phyloP scores from a whole-genome alignment of 2,113 vertebrate genomes.

The Tursiops truncatus region DNA sequence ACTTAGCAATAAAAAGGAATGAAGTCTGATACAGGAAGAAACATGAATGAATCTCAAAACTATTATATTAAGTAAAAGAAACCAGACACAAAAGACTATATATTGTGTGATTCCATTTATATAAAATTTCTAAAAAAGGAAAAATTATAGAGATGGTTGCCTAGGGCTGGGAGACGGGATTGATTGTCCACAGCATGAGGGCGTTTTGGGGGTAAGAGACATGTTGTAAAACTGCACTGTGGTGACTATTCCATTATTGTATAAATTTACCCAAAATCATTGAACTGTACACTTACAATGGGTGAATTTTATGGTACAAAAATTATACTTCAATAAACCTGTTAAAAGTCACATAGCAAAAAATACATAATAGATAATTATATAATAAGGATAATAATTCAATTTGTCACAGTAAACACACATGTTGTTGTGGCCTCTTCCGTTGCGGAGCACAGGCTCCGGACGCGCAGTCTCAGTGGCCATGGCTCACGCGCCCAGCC shows the following conservation, averaged over 20 bases:
- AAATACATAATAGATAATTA: background rate
- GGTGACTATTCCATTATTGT: background rate
- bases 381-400: background rate
- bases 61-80: background rate
- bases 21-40: background rate
- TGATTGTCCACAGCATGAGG: background rate
- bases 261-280: background rate
- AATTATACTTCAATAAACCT: constrained; percentile 1
- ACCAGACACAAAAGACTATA: background rate
- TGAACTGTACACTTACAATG: background rate
- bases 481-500: no score
- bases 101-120: background rate
- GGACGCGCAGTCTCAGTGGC: no score
- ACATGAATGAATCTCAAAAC: background rate
- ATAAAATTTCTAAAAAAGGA: background rate
- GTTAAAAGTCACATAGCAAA: background rate
- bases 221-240: background rate
- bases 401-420: background rate
- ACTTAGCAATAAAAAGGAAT: background rate
- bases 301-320: background rate
- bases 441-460: no score
- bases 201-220: background rate
- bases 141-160: background rate
- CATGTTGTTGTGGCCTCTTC: no score
- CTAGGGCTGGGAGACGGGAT: background rate